Evolutionary conservation across 2,797 vertebrate genomes (phyloP).

Genomic region (Smutsia gigantea): DNA sequence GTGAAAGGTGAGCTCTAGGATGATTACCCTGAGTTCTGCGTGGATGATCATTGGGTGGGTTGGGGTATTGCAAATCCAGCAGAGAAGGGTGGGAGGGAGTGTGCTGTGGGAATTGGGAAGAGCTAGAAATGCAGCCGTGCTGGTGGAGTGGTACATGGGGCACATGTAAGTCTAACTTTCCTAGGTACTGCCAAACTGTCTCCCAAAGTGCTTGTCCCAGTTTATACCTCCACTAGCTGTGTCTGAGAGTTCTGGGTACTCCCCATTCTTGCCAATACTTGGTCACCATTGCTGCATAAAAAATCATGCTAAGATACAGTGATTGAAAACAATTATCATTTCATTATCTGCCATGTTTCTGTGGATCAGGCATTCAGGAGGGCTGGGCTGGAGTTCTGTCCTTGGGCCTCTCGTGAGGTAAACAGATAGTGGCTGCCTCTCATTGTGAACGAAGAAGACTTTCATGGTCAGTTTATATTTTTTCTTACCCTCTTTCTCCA

Average conservation of each 20-base stretch:
- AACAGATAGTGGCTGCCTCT: not conserved
- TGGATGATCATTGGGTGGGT: not conserved
- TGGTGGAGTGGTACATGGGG: not conserved
- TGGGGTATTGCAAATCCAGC: not conserved
- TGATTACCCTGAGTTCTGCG: not conserved
- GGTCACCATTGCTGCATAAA: not conserved
- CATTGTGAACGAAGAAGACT: not conserved
- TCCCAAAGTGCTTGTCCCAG: not conserved
- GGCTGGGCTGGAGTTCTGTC: not conserved
- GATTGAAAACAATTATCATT: not conserved
- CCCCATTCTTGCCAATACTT: not conserved
- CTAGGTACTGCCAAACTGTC: not conserved
- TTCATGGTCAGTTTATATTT: not conserved
- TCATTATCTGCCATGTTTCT: not conserved
- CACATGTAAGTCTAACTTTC: not conserved
- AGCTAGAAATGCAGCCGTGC: not conserved
- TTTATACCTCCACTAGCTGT: not conserved
- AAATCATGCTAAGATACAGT: not conserved
- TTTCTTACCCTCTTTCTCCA: not conserved
- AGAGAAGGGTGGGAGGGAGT: not conserved
- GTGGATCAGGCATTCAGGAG: not conserved
- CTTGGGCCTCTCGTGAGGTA: not conserved
- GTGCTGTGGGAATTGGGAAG: not conserved
- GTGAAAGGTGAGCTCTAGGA: not conserved
- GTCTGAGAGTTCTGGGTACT: not conserved